Base-by-base conservation (phyloP, 2,888 invertebrate species). In the Oxyteleia sp. region DNA sequence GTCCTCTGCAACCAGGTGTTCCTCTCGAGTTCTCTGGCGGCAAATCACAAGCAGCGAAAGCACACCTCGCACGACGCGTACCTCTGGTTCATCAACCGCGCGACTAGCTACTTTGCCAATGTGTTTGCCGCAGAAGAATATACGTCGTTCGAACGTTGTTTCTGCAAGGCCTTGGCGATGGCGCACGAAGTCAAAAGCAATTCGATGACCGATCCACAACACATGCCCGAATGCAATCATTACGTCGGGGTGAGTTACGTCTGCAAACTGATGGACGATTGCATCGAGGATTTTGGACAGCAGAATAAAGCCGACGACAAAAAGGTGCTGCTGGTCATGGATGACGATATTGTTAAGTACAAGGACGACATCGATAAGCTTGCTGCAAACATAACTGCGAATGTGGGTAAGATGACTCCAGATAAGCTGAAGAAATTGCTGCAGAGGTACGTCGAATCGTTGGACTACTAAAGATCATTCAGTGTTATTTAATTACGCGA, bases 41-140 rank as follows among this genome's bases (percentile, higher is more conserved):
- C 83, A 0, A 71, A 71, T 23, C 90, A 90, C 78, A 90, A 88
- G 45, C 71, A 76, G 35, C 78, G 82, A 10, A 78, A 85, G 29
- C 90, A 90, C 69, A 85, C 84, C 1, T 89, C 89, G 0, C 74
- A 80, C 2, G 85, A 86, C 0, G 85, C 87, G 41, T 90, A 90
- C 63, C 78, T 90, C 1, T 90, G 89, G 89, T 89, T 81, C 18
- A 18, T 81, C 0, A 63, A 69, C 8, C 49, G 64, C 2, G 43
- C 74, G 3, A 7, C 20, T 1, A 26, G 35, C 15, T 81, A 61
- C 20, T 63, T 81, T 13, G 68, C 61, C 0, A 61, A 51, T 16
- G 18, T 81, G 2, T 11, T 81, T 0, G 8, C 35, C 0, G 35
- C 41, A 0, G 15, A 63, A 2, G 61, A 75, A 0, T 75, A 16